These are phyloP conservation scores for Drosophila anceps DNA, from an alignment of 2,888 invertebrate species.

Conservation along the genomic window DNA sequence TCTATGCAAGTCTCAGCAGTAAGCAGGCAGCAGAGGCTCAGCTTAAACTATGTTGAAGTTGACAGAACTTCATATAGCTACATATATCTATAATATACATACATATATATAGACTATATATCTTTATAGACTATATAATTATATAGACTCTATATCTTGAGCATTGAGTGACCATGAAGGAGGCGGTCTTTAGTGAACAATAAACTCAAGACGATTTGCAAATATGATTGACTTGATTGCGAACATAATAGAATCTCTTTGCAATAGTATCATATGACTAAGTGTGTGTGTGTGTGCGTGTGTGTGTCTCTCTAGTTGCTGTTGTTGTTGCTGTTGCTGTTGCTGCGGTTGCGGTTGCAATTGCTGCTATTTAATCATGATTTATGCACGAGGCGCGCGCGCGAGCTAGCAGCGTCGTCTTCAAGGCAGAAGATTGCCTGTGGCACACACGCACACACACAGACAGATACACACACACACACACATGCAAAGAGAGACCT, in stretches of 20 bases:
- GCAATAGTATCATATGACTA: not conserved
- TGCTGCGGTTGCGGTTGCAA: constrained; percentile 34
- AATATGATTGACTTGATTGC: constrained; percentile 7
- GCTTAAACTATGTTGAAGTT: not conserved
- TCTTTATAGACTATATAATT: not conserved
- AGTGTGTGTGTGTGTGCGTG: not conserved
- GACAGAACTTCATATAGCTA: not conserved
- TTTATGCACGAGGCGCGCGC: constrained; percentile 53
- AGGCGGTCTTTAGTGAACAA: not conserved
- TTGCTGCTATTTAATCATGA: constrained; percentile 57
- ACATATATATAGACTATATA: not conserved
- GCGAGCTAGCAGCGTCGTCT: constrained; percentile 17
- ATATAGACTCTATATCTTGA: not conserved
- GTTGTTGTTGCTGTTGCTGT: constrained; percentile 12
- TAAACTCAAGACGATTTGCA: constrained; percentile 1
- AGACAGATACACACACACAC: not conserved
- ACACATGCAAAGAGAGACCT: not conserved
- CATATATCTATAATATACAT: not conserved
- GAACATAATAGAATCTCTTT: not conserved
- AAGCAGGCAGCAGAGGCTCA: not conserved
- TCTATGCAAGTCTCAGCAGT: constrained; percentile 5
- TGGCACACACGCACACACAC: not conserved
- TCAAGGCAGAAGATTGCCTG: constrained; percentile 24
- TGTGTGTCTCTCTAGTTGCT: not conserved
- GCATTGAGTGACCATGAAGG: not conserved